phyloP scores from a whole-genome alignment of 2,113 vertebrate genomes.

The Dendrocopos noguchii region DNA sequence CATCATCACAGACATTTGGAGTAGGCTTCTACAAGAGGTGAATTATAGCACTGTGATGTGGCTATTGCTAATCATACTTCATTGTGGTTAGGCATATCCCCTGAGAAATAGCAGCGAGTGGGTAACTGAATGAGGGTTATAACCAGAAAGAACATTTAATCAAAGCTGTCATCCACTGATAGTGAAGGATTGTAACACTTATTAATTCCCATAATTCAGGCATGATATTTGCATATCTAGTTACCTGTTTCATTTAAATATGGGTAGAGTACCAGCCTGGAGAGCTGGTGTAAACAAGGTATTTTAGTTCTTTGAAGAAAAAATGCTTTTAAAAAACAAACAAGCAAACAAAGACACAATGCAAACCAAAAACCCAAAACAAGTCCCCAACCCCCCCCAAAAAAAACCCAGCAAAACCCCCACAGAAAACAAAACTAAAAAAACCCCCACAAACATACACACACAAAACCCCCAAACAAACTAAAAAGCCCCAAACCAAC shows the following conservation, averaged over 20 bases:
- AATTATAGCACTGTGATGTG: not conserved
- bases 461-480: too few species aligned
- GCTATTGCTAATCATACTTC: not conserved
- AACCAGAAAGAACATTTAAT: slow-evolving; percentile 35
- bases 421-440: too few species aligned
- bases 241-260: not conserved
- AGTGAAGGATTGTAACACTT: not conserved
- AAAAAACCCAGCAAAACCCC: too few species aligned
- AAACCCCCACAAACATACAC: not conserved
- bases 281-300: not conserved
- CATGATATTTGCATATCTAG: not conserved
- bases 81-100: slow-evolving; percentile 1
- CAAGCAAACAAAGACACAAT: not conserved
- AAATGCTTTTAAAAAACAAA: not conserved
- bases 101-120: slow-evolving; percentile 4
- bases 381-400: too few species aligned
- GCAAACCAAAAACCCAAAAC: not conserved
- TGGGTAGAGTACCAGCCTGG: not conserved
- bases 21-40: not conserved
- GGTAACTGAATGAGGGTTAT: not conserved
- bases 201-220: not conserved
- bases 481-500: too few species aligned
- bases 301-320: not conserved
- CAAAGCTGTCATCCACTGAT: not conserved
- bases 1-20: not conserved